Base-by-base conservation (phyloP, 2,797 vertebrate genomes). In the Oreochromis grahami region DNA sequence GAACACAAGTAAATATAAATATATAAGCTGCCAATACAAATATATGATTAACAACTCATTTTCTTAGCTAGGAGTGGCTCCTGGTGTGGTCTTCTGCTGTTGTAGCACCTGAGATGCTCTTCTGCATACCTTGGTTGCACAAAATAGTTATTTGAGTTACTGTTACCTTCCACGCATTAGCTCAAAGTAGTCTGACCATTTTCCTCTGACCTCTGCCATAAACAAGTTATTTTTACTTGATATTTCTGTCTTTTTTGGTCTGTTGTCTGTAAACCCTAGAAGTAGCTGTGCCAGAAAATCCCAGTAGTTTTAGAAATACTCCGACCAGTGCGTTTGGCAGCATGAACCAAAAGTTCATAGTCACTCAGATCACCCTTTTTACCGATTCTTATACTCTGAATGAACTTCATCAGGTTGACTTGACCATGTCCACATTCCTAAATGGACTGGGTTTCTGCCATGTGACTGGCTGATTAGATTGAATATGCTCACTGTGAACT, bases 381-480 rank as follows among this genome's bases (percentile, higher is more conserved):
- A 19, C 15, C 8, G 0, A 58, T 60, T 60, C 29, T 60, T 29
- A 32, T 60, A 60, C 17, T 11, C 1, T 1, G 0, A 60, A 34
- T 60, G 56, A 60, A 60, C 32, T 60, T 60, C 58, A 60, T 6
- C 58, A 60, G 1, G 32, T n/a, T 7, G 58, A 32, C 10, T 36
- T 36, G 58, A 2, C 32, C 32, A 21, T 52, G n/a, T 52, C 50
- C n/a, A 21, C 50, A n/a, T 51, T 51, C 50, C n/a, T 51, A 55
- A 55, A 55, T 7, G 1, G 4, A 55, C 21, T 7, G 51, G 10
- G n/a, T 12, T 53, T 11, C n/a, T 24, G 10, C n/a, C 0, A 0
- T 52, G 9, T 21, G 50, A 52, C n/a, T 11, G n/a, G 50, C 50
- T 52, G 50, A 52, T 21, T 52, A 52, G 9, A 52, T 3, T n/a